These are phyloP conservation scores for Pheucticus melanocephalus DNA, from an alignment of 2,113 vertebrate genomes.

Conservation along the genomic window DNA sequence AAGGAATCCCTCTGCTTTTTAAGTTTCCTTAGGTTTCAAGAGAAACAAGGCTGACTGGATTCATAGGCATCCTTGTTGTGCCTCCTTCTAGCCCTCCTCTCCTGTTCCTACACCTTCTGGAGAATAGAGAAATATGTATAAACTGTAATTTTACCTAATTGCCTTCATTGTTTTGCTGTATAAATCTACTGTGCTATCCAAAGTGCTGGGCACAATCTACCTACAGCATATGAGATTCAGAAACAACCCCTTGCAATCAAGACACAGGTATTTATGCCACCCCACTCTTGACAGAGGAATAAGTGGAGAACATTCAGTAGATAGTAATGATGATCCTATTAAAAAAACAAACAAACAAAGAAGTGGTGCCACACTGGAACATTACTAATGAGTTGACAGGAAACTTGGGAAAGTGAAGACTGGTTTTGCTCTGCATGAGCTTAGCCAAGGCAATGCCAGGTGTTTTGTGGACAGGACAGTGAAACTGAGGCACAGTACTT, in stretches of 20 bases:
- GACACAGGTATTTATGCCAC: not conserved
- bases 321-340: not conserved
- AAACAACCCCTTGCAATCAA: not conserved
- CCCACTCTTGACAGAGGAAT: not conserved
- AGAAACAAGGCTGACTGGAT: not conserved
- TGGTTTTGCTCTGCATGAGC: not conserved
- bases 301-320: not conserved
- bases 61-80: not conserved
- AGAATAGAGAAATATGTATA: not conserved
- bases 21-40: not conserved
- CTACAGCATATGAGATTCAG: not conserved
- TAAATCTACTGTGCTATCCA: not conserved
- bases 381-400: not conserved
- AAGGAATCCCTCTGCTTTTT: not conserved
- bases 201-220: not conserved
- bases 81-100: not conserved
- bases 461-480: fast-evolving
- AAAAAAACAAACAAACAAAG: not conserved
- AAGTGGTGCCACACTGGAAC: not conserved
- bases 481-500: not conserved
- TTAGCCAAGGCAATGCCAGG: not conserved
- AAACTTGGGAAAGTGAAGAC: not conserved
- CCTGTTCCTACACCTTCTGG: not conserved
- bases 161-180: not conserved
- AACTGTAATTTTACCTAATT: not conserved